These are phyloP conservation scores for Neodiprion fabricii DNA, from an alignment of 1,140 invertebrate species.

Conservation along the genomic window DNA sequence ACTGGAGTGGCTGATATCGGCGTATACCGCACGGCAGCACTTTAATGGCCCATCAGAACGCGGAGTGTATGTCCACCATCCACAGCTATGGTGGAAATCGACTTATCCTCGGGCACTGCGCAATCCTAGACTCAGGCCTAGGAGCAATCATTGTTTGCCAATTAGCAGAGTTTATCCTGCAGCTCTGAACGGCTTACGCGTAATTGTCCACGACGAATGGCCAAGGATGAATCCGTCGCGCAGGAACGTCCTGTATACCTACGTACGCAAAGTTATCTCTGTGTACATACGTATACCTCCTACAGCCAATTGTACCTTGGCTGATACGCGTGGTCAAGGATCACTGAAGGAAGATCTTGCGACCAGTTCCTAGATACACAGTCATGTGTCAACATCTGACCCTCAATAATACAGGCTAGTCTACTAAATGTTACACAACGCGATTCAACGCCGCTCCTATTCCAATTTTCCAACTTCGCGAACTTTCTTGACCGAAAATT, in stretches of 20 bases:
- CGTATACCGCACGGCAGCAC: background rate
- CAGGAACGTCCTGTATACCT: background rate
- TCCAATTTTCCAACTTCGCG: no score
- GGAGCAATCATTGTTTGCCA: slow-evolving; percentile 7
- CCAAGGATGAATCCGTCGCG: background rate
- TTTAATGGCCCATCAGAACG: background rate
- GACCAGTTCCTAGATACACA: no score
- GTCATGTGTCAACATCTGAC: no score
- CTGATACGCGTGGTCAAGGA: no score
- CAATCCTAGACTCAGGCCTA: background rate
- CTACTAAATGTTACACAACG: no score
- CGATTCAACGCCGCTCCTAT: no score
- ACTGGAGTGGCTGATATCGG: no score
- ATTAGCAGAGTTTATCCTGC: background rate
- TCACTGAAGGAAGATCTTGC: no score
- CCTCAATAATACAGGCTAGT: no score
- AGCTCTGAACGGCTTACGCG: background rate
- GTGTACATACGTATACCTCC: slow-evolving; percentile 32
- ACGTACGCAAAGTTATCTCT: background rate
- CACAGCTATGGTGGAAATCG: background rate
- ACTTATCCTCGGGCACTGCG: background rate
- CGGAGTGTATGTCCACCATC: background rate
- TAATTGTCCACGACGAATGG: slow-evolving; percentile 7
- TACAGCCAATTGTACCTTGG: slow-evolving; percentile 31
- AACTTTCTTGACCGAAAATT: no score